Evolutionary conservation across 2,888 invertebrate species (phyloP), one percentile per base, ranked within the genome.

Genomic region (Auanema sp.): DNA sequence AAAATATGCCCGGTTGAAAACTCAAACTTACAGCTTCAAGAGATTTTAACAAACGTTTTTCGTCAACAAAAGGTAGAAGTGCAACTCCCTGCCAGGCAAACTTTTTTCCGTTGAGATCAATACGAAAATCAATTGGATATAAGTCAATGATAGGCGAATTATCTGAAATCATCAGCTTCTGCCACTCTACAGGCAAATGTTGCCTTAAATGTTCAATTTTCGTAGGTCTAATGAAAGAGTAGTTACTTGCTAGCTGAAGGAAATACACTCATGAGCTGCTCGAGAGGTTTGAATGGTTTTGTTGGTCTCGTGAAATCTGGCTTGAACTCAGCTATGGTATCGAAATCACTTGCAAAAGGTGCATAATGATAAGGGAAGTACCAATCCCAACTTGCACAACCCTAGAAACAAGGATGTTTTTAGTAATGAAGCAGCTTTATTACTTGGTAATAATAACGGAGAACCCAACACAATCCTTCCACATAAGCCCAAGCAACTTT

Each of bases 61-160:
- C 97, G 77, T 98, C 96, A 0, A 99, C 97, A 86, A 98, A 99
- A 6, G 98, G 98, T 68, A 99, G 86, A 47, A 99, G 86, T 0
- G 97, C 98, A 1, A 99, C 98, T 51, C 98, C 97, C 50, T 97
- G 96, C 98, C 98, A 99, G 55, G 97, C 97, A 86, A 92, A 97
- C 86, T 95, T 97, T 87, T 99, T 98, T 41, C 98, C 98, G 86
- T 99, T 99, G 72, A 99, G 87, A 86, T 98, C 81, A 50, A 81
- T 94, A 65, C 86, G 86, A 86, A 98, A 98, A 85, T 98, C 93
- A 83, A 89, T 90, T 0, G 98, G 98, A 87, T 99, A 99, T 87
- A 99, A 97, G 86, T 99, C 98, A 78, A 98, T 95, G 65, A 98
- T 97, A 0, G 91, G 87, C 0, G 97, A 97, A 76, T 90, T 90